Evolutionary conservation across 1,140 invertebrate species (phyloP), one percentile per base, ranked within the genome.

Genomic region (Cotesia chilonis): DNA sequence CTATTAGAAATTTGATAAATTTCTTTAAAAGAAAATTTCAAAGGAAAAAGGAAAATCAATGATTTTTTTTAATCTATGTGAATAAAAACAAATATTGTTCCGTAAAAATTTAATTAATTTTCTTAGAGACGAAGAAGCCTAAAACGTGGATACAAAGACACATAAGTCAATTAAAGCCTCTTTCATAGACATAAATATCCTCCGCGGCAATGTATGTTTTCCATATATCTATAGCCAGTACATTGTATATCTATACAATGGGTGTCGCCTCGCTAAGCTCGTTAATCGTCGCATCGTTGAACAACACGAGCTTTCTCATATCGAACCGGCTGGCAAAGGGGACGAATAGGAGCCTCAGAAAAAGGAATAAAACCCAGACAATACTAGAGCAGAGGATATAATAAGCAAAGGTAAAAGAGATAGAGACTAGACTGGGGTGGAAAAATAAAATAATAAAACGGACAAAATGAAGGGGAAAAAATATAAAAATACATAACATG

Each of bases 221-320:
- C 35, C 10, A 47, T 47, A 47, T 41, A 41, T 4, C 38, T 41
- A 41, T 41, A 41, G 5, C 2, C 10, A 47, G 6, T 47, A 47
- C 10, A 47, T 47, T 47, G 41, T 47, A 47, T 47, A 47, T 47
- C 6, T 55, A 7, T 55, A 65, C 37, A 61, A 47, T 14, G 14
- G 17, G 55, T 35, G 7, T 20, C 61, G 64, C 65, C 64, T 52
- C 63, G 36, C 74, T 73, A 70, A 75, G 74, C 74, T 73, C 74
- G 71, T 75, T 75, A 75, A 75, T 75, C 74, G 71, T 75, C 74
- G 71, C 69, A 73, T 75, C 74, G 71, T 67, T 64, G 66, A 69
- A 63, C 64, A 47, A 69, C 54, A 55, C 54, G 55, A 70, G 57
- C 41, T 10, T 47, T 36, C 68, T 70, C 52, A 69, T 35, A 37